Percentiles rank a stretch among this genome's conserved stretches.
These are phyloP conservation scores for Harpalus rufipes DNA, from an alignment of 2,888 invertebrate genomes.

Conservation along the genomic window DNA sequence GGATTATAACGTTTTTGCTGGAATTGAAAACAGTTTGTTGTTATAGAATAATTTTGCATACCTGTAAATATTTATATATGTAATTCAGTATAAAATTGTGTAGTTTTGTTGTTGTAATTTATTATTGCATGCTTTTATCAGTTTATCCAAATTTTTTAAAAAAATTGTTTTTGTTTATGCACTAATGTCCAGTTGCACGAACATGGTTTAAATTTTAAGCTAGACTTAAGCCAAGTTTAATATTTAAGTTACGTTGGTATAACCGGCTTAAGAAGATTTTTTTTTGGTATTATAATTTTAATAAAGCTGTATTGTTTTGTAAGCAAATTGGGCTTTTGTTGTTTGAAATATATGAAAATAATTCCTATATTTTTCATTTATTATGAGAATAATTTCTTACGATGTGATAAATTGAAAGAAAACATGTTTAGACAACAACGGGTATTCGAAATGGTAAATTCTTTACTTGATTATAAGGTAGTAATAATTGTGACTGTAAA, in stretches of 20 bases:
- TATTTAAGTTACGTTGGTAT: too few relatives aligned
- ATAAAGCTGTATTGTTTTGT: too few relatives aligned
- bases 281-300: too few relatives aligned
- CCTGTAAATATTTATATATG: background rate
- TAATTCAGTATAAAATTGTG: background rate
- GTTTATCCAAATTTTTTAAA: background rate
- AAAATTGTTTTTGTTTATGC: too few relatives aligned
- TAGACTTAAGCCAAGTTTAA: too few relatives aligned
- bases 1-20: constrained; percentile 40
- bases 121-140: background rate
- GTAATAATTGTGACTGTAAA: background rate
- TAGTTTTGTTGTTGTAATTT: too few relatives aligned
- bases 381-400: background rate
- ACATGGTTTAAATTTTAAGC: too few relatives aligned
- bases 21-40: constrained; percentile 6
- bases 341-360: too few relatives aligned
- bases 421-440: background rate
- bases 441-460: constrained; percentile 2
- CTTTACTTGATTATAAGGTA: background rate
- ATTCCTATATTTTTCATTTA: too few relatives aligned
- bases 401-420: background rate
- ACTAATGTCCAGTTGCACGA: too few relatives aligned
- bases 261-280: too few relatives aligned
- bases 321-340: too few relatives aligned
- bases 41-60: background rate